Evolutionary conservation across 2,113 vertebrate species (phyloP), one percentile per base, ranked within the genome.

Genomic region (Oryzias javanicus): DNA sequence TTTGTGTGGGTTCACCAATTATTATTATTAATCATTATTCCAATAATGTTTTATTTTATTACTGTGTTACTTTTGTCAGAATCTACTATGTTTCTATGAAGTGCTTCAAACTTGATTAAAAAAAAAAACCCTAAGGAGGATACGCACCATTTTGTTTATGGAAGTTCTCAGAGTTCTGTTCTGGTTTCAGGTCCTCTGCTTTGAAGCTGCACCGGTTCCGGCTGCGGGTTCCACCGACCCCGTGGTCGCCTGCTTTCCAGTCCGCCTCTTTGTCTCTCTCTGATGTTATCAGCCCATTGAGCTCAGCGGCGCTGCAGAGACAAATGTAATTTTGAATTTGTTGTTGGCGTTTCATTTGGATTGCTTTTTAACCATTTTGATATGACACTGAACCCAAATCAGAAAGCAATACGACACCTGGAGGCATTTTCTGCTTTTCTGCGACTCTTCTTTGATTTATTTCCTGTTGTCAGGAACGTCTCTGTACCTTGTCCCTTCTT

Each of bases 401-500:
- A 24, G 54, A 42, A 54, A 4, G 2, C 8, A 14, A 18, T 49
- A 13, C 19, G 14, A 15, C 50, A 93, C 92, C 88, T 86, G 61
- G 84, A 79, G 24, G 72, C 50, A 20, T 46, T 68, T 25, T 92
- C 92, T 0, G 86, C 83, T 77, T 94, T 96, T 65, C 94, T 95
- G 78, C 95, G 95, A 70, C 92, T 95, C 90, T 92, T 98, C 63
- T 92, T 94, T 74, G 46, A 47, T 47, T 90, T 94, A 84, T 87
- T 94, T 60, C 88, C 84, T 55, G 84, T 81, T 74, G 90, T 83
- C 65, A 80, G 19, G 49, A 80, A 88, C 52, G 85, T 87, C 79
- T 96, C 95, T 42, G 87, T 88, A 56, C 91, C 95, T 66, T 94
- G 93, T 48, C 86, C 80, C 78, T 92, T 91, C 67, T 92, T 94